Percentiles rank a stretch among this genome's conserved stretches.
Evolutionary conservation across 2,797 vertebrate species (phyloP).

Genomic region (Trachurus trachurus): DNA sequence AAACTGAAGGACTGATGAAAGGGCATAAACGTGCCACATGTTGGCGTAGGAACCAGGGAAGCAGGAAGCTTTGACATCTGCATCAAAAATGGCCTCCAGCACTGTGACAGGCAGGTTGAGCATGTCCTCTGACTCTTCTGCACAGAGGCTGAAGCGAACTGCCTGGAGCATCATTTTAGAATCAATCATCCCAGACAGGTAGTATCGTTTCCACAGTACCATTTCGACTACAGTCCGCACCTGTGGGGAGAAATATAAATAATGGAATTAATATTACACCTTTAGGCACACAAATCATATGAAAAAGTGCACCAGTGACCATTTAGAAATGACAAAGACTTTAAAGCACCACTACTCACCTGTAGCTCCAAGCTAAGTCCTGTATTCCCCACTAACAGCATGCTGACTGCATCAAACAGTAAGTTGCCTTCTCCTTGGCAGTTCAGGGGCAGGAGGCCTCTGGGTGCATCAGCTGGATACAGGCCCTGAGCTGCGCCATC

Average conservation of each 20-base stretch:
- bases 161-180: constrained; percentile 99
- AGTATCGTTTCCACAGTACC: constrained; percentile 94
- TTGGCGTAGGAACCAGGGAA: constrained; percentile 95
- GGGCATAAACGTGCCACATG: constrained; percentile 96
- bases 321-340: background rate
- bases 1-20: constrained; percentile 91
- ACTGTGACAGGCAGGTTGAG: constrained; percentile 90
- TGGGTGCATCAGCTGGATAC: constrained; percentile 92
- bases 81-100: constrained; percentile 95
- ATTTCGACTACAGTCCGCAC: constrained; percentile 97
- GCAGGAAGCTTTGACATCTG: constrained; percentile 95
- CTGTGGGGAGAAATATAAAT: constrained; percentile 68
- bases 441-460: constrained; percentile 90
- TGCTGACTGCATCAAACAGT: constrained; percentile 93
- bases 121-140: constrained; percentile 94
- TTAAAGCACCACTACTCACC: constrained; percentile 79
- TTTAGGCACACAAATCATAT: background rate
- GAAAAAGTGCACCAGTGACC: background rate
- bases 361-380: constrained; percentile 93
- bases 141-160: constrained; percentile 93
- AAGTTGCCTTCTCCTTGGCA: constrained; percentile 93
- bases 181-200: constrained; percentile 96
- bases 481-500: constrained; percentile 89
- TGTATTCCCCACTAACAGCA: constrained; percentile 90
- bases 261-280: background rate